A percentile compares a stretch with the other conserved stretches of the same genome.
Evolutionary conservation across 2,888 invertebrate genomes (phyloP).

Genomic region (Diabrotica balteata): DNA sequence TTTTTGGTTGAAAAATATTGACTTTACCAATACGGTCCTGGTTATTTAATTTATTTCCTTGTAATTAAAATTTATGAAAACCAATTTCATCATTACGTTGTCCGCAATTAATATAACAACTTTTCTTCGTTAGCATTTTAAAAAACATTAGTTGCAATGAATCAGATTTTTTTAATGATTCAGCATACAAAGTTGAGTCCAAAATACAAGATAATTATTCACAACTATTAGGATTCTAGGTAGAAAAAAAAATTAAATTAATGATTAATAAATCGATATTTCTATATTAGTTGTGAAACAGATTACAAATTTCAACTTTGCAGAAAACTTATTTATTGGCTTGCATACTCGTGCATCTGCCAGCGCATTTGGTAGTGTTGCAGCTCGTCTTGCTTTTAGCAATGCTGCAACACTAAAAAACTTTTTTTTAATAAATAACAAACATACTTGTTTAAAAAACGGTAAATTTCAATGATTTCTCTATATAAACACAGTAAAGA

Average conservation of each 20-base stretch:
- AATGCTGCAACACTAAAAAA: too few species aligned
- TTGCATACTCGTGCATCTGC: too few species aligned
- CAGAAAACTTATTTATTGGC: too few species aligned
- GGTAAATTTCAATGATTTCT: too few species aligned
- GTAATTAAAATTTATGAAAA: conserved; percentile 5
- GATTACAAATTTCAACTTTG: too few species aligned
- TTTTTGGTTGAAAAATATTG: not conserved
- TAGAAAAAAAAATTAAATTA: not conserved
- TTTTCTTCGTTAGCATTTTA: conserved; percentile 1
- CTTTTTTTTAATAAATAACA: too few species aligned
- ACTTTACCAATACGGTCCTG: not conserved
- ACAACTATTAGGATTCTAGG: not conserved
- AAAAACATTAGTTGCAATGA: conserved; percentile 7
- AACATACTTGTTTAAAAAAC: too few species aligned
- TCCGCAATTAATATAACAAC: conserved; percentile 4
- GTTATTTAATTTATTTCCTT: conserved; percentile 1
- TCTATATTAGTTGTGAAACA: too few species aligned
- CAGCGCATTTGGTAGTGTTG: too few species aligned
- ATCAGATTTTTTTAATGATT: conserved; percentile 7
- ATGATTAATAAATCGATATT: too few species aligned
- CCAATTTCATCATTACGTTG: conserved; percentile 3
- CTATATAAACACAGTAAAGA: too few species aligned
- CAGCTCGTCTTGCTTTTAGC: too few species aligned
- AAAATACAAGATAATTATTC: conserved; percentile 1
- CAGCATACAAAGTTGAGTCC: not conserved